phyloP scores from a whole-genome alignment of 2,113 vertebrate genomes.

The Halichoerus grypus region DNA sequence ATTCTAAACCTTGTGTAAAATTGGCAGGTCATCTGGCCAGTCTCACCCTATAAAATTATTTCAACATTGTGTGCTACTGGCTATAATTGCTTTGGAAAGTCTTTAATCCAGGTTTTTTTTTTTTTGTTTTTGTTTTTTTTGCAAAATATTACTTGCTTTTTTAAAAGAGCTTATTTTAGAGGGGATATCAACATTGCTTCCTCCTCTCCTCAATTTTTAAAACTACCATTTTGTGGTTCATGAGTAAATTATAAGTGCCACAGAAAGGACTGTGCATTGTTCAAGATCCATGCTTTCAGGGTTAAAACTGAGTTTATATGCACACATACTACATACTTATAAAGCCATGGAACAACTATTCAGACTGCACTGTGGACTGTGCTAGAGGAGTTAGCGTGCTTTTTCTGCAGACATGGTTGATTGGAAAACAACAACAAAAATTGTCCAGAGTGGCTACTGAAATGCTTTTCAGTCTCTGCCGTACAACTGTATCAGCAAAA shows the following conservation, averaged over 20 bases:
- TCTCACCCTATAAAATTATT: slow-evolving; percentile 50
- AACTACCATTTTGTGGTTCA: slow-evolving; percentile 41
- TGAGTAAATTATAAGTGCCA: slow-evolving; percentile 39
- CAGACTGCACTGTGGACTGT: slow-evolving; percentile 18
- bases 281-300: slow-evolving; percentile 19
- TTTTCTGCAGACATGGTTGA: slow-evolving; percentile 69
- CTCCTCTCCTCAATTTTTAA: slow-evolving; percentile 50
- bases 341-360: slow-evolving; percentile 21
- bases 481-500: slow-evolving; percentile 56
- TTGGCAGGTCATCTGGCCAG: slow-evolving; percentile 35
- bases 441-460: slow-evolving; percentile 47
- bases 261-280: slow-evolving; percentile 37
- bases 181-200: background rate
- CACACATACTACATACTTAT: background rate
- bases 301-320: slow-evolving; percentile 55
- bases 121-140: background rate
- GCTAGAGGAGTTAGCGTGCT: background rate
- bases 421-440: slow-evolving; percentile 68
- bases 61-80: background rate
- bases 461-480: slow-evolving; percentile 51
- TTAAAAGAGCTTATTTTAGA: slow-evolving; percentile 51
- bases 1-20: slow-evolving; percentile 63
- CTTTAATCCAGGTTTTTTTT: background rate
- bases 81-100: slow-evolving; percentile 39
- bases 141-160: slow-evolving; percentile 31